These are phyloP conservation scores for Lepus europaeus DNA, from an alignment of 2,113 vertebrate species.

Conservation along the genomic window DNA sequence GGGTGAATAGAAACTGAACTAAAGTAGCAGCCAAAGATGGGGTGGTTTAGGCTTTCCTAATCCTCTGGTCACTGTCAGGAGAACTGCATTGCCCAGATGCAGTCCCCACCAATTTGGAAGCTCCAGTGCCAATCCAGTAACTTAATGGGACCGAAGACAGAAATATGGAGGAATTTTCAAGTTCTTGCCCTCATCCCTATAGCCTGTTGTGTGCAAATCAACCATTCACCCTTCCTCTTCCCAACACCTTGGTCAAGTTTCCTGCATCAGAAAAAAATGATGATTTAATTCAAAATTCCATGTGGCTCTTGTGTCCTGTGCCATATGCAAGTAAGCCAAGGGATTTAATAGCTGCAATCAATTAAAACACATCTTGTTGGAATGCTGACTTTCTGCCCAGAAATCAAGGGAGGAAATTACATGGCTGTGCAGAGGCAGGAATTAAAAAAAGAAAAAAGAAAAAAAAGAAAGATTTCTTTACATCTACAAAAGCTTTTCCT, in stretches of 20 bases:
- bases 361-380: slow-evolving; percentile 85
- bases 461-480: slow-evolving; percentile 41
- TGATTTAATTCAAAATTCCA: slow-evolving; percentile 73
- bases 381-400: slow-evolving; percentile 83
- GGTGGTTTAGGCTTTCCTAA: neutral
- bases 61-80: neutral
- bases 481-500: slow-evolving; percentile 59
- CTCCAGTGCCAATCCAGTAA: neutral
- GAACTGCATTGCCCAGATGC: neutral
- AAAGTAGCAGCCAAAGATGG: neutral
- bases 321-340: slow-evolving; percentile 66
- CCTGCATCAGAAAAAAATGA: slow-evolving; percentile 48
- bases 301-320: slow-evolving; percentile 71
- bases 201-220: neutral
- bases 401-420: slow-evolving; percentile 81
- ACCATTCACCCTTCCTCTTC: neutral
- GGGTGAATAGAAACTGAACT: neutral
- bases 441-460: neutral
- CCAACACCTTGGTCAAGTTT: slow-evolving; percentile 63
- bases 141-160: neutral
- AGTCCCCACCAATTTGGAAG: slow-evolving; percentile 4
- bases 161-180: neutral
- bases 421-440: slow-evolving; percentile 66
- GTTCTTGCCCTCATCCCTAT: slow-evolving; percentile 38
- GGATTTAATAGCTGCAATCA: slow-evolving; percentile 82